Evolutionary conservation across 2,888 invertebrate genomes (phyloP).

Genomic region (Drosophila bunnanda): DNA sequence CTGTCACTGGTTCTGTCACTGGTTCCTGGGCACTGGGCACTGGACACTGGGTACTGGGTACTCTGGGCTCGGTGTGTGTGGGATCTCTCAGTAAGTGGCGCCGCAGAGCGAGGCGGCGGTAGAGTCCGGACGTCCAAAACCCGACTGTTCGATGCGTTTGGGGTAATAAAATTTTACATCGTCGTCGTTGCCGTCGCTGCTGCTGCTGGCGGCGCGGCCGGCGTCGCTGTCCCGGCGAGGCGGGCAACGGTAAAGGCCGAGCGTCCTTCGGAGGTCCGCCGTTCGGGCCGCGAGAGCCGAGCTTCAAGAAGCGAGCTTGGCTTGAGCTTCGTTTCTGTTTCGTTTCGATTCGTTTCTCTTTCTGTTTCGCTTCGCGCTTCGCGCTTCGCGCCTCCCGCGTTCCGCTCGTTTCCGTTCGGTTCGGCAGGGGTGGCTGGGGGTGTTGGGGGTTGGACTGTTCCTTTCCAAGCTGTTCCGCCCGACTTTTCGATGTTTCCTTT

Average conservation of each 20-base stretch:
- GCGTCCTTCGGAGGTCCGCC: slow-evolving; percentile 6
- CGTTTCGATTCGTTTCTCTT: slow-evolving; percentile 4
- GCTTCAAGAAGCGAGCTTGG: slow-evolving; percentile 2
- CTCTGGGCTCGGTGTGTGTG: slow-evolving; percentile 22
- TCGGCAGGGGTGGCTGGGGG: not conserved
- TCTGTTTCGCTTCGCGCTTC: not conserved
- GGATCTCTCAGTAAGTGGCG: slow-evolving; percentile 53
- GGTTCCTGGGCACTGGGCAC: not conserved
- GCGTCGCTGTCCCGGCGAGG: slow-evolving; percentile 12
- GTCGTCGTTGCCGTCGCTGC: slow-evolving; percentile 47
- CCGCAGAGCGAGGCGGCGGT: slow-evolving; percentile 71
- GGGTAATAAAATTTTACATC: slow-evolving; percentile 81
- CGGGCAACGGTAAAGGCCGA: slow-evolving; percentile 6
- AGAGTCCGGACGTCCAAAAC: slow-evolving; percentile 79
- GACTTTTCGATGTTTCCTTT: slow-evolving; percentile 5
- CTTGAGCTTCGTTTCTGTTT: slow-evolving; percentile 9
- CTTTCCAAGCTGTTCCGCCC: slow-evolving; percentile 32
- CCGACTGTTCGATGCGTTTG: slow-evolving; percentile 81
- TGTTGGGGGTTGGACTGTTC: slow-evolving; percentile 10
- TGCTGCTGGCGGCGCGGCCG: slow-evolving; percentile 12
- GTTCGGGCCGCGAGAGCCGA: slow-evolving; percentile 13
- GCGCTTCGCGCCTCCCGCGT: not conserved
- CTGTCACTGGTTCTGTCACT: slow-evolving; percentile 1
- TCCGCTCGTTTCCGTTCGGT: slow-evolving; percentile 5
- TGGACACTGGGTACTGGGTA: not conserved